phyloP scores from a whole-genome alignment of 2,888 invertebrate species.

The Nomada goodeniana region DNA sequence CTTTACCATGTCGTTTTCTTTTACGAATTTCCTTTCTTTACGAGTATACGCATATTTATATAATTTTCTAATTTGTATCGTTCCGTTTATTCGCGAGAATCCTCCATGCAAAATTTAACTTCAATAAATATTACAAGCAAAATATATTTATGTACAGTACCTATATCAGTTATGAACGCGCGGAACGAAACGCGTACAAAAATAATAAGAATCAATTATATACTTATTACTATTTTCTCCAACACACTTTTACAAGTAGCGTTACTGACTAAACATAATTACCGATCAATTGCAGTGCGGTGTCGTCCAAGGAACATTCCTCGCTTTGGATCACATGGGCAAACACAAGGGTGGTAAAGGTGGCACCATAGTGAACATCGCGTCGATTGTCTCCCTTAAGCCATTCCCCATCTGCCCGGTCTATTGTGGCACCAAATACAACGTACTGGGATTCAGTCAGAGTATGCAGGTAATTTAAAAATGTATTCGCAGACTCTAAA shows the following conservation, averaged over 20 bases:
- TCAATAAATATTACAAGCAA: background rate
- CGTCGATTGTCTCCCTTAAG: slow-evolving; percentile 86
- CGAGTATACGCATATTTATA: too few relatives aligned
- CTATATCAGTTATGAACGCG: too few relatives aligned
- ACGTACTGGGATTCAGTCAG: slow-evolving; percentile 75
- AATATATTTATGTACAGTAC: background rate
- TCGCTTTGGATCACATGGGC: slow-evolving; percentile 83
- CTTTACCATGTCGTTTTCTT: too few relatives aligned
- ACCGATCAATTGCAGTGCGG: slow-evolving; percentile 76
- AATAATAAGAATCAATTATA: too few relatives aligned
- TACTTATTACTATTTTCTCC: too few relatives aligned
- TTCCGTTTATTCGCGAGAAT: too few relatives aligned
- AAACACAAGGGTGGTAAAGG: slow-evolving; percentile 85
- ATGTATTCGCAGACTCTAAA: background rate
- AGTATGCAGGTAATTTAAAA: slow-evolving; percentile 65
- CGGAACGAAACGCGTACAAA: too few relatives aligned
- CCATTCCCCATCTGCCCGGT: slow-evolving; percentile 82
- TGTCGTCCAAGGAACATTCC: slow-evolving; percentile 78
- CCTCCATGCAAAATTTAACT: background rate
- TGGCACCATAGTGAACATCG: slow-evolving; percentile 87
- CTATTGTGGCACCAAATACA: slow-evolving; percentile 86
- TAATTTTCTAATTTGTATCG: too few relatives aligned
- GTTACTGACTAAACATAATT: background rate
- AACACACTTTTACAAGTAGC: background rate
- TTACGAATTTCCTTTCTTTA: too few relatives aligned